phyloP scores from a whole-genome alignment of 2,113 vertebrate genomes.

The Apaloderma vittatum region DNA sequence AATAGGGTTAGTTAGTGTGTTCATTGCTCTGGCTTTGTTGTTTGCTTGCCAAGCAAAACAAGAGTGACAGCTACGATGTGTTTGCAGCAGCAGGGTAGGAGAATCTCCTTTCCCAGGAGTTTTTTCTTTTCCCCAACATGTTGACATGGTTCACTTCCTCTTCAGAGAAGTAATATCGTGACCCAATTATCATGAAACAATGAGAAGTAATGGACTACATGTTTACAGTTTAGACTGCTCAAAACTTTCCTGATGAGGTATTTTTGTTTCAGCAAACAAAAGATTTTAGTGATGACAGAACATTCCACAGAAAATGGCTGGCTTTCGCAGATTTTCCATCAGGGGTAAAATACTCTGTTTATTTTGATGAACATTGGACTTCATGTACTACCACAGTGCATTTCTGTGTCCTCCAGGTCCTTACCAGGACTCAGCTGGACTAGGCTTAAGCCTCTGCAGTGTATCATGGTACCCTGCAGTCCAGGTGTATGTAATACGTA shows the following conservation, averaged over 20 bases:
- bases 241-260: neutral
- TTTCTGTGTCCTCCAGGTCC: neutral
- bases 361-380: neutral
- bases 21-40: neutral
- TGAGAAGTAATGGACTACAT: neutral
- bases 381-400: neutral
- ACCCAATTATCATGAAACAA: neutral
- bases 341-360: neutral
- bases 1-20: neutral
- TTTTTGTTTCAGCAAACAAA: neutral
- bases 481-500: neutral
- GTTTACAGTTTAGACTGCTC: neutral
- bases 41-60: slow-evolving; percentile 11
- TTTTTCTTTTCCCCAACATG: neutral
- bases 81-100: neutral
- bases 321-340: neutral
- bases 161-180: neutral
- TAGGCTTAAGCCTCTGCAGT: neutral
- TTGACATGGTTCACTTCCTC: neutral
- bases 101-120: neutral
- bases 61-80: neutral
- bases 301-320: neutral
- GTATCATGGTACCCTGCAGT: neutral
- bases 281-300: neutral
- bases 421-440: neutral